Percentiles rank a stretch among this genome's conserved stretches.
These are phyloP conservation scores for Drosophila antonietae DNA, from an alignment of 2,888 invertebrate species.

Conservation along the genomic window DNA sequence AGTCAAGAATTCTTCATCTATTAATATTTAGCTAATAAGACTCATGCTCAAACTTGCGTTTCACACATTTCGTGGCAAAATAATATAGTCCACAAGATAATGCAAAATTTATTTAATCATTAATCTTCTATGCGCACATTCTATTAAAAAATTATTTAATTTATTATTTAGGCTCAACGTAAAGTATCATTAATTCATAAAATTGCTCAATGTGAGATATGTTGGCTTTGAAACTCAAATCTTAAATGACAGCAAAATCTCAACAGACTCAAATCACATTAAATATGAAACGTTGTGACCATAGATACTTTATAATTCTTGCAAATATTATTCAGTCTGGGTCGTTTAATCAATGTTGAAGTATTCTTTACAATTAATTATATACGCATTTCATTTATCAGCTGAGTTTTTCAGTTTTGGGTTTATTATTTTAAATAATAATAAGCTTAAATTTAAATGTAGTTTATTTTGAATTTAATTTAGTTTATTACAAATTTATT, in stretches of 20 bases:
- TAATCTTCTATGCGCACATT: not conserved
- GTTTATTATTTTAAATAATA: not conserved
- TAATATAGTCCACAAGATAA: not conserved
- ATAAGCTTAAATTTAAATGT: not conserved
- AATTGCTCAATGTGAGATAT: not conserved
- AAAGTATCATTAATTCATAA: constrained; percentile 21
- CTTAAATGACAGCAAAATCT: not conserved
- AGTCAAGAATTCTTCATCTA: not conserved
- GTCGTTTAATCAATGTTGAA: not conserved
- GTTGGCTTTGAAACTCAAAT: constrained; percentile 3
- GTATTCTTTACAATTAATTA: not conserved
- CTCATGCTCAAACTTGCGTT: not conserved
- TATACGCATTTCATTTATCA: not conserved
- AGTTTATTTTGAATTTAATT: not conserved
- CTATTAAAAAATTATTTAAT: constrained; percentile 3
- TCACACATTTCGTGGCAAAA: not conserved
- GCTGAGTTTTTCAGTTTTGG: not conserved
- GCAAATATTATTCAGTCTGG: not conserved
- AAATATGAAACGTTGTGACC: constrained; percentile 1
- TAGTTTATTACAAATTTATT: not conserved
- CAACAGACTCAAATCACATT: not conserved
- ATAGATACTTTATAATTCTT: constrained; percentile 2
- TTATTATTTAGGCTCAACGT: constrained; percentile 1
- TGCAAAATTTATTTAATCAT: not conserved
- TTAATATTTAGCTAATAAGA: not conserved